These are phyloP conservation scores for Eumeta japonica DNA, from an alignment of 1,140 invertebrate species.

Conservation along the genomic window DNA sequence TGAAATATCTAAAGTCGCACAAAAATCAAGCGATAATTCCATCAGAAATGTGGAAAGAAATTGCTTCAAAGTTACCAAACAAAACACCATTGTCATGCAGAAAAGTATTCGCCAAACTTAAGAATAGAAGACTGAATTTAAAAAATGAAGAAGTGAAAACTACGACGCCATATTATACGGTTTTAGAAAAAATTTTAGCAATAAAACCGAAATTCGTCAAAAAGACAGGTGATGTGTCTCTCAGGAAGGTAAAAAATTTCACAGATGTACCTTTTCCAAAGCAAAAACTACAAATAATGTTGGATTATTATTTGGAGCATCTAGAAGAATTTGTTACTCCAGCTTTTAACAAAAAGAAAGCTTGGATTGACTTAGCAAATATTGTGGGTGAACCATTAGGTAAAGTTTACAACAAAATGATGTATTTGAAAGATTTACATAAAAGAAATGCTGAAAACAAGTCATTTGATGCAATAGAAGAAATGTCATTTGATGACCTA, in stretches of 20 bases:
- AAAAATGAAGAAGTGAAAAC: conserved; percentile 12
- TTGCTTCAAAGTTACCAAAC: conserved; percentile 25
- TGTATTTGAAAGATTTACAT: conserved; percentile 35
- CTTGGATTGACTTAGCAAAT: conserved; percentile 38
- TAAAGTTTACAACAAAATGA: conserved; percentile 37
- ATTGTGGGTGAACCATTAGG: conserved; percentile 25
- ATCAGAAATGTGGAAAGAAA: conserved; percentile 41
- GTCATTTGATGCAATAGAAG: conserved; percentile 12
- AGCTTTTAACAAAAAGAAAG: conserved; percentile 35
- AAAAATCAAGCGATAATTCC: conserved; percentile 27
- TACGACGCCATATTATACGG: conserved; percentile 20
- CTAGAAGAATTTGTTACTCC: conserved; percentile 40
- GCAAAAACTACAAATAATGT: conserved; percentile 27
- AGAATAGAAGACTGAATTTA: conserved; percentile 15
- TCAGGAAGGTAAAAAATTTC: conserved; percentile 23
- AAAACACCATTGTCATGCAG: conserved; percentile 31
- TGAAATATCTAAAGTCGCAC: conserved; percentile 31
- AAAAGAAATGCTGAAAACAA: conserved; percentile 18
- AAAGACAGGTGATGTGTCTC: conserved; percentile 12
- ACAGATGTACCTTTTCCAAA: conserved; percentile 28
- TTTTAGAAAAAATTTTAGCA: conserved; percentile 29
- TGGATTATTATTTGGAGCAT: conserved; percentile 36
- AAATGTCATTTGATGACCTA: conserved; percentile 21
- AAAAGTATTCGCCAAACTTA: conserved; percentile 35
- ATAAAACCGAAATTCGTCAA: conserved; percentile 30